phyloP scores from a whole-genome alignment of 2,797 vertebrate species.

The Cyclopterus lumpus region DNA sequence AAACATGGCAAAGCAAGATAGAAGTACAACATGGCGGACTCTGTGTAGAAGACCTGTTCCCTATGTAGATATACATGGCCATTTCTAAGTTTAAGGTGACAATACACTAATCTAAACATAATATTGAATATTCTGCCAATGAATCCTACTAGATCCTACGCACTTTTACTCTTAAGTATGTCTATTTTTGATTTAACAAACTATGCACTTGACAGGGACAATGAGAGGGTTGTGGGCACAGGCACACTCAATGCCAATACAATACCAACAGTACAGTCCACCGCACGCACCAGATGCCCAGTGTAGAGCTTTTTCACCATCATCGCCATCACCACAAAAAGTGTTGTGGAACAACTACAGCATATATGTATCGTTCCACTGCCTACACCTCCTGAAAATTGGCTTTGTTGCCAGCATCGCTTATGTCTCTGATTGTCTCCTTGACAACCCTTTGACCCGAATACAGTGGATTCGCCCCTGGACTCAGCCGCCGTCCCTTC shows the following conservation, averaged over 20 bases:
- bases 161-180: neutral
- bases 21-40: no score
- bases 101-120: no score
- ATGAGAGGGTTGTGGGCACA: neutral
- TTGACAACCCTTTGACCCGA: conserved; percentile 70
- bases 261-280: neutral
- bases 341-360: conserved; percentile 40
- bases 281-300: neutral
- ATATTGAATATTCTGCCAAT: neutral
- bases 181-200: conserved; percentile 1
- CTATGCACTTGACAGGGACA: neutral
- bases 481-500: conserved; percentile 46
- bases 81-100: neutral
- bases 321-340: conserved; percentile 8
- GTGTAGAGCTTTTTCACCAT: neutral
- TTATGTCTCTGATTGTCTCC: conserved; percentile 71
- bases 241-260: neutral
- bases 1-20: no score
- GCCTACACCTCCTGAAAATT: conserved; percentile 58
- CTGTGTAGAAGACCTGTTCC: no score
- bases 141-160: neutral
- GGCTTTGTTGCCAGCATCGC: conserved; percentile 54
- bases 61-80: no score
- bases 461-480: conserved; percentile 48
- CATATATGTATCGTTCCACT: conserved; percentile 40